A percentile compares a stretch with the other conserved stretches of the same genome.
These are phyloP conservation scores for Melikaiella ostensackeni DNA, from an alignment of 2,888 invertebrate species.

Conservation along the genomic window DNA sequence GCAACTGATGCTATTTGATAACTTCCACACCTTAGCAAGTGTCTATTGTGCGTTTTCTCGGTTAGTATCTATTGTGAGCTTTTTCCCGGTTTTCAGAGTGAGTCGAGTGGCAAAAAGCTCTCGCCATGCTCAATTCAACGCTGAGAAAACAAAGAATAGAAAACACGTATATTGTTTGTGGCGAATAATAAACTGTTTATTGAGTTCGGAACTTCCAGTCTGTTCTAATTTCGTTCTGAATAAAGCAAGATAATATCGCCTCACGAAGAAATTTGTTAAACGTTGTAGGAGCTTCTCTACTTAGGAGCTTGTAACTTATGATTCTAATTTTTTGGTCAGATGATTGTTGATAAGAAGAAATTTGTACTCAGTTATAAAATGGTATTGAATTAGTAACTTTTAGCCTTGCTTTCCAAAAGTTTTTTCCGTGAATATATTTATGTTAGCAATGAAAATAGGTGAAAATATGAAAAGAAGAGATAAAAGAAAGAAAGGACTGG, in stretches of 20 bases:
- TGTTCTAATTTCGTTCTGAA: not conserved
- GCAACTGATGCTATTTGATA: slow-evolving; percentile 36
- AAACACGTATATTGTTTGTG: not conserved
- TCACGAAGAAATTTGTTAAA: not conserved
- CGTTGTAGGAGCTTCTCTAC: not conserved
- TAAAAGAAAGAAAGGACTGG: no score
- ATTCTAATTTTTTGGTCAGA: no score
- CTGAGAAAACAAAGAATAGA: slow-evolving; percentile 15
- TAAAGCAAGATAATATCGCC: not conserved
- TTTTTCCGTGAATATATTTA: no score
- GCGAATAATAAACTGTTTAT: slow-evolving; percentile 23
- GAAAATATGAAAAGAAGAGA: no score
- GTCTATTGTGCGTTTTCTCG: slow-evolving; percentile 26
- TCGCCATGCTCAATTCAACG: slow-evolving; percentile 22
- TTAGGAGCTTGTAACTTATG: not conserved
- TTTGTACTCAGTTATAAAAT: no score
- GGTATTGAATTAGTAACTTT: no score
- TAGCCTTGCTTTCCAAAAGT: no score
- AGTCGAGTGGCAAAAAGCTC: slow-evolving; percentile 27
- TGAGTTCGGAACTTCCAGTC: not conserved
- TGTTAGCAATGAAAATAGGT: no score
- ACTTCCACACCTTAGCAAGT: slow-evolving; percentile 26
- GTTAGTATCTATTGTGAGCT: slow-evolving; percentile 13
- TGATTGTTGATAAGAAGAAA: no score
- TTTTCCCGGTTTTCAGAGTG: slow-evolving; percentile 4